Evolutionary conservation across 2,113 vertebrate genomes (phyloP).

Genomic region (Alethe diademata): DNA sequence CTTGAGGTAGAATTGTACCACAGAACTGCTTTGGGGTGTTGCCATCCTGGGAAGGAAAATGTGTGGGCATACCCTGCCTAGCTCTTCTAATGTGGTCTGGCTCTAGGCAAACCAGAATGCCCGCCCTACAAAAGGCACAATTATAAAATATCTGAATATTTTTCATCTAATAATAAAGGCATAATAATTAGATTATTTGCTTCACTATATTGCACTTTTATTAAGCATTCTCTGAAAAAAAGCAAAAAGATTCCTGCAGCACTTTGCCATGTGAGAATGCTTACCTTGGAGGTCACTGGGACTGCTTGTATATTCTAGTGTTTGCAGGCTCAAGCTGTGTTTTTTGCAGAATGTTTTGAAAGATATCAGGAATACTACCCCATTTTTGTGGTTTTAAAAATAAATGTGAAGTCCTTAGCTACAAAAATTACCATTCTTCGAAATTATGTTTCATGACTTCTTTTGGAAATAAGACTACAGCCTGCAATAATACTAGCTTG

Average conservation of each 20-base stretch:
- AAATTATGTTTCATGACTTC: neutral
- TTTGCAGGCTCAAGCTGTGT: neutral
- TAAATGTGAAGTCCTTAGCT: neutral
- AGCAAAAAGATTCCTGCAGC: neutral
- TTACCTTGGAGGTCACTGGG: slow-evolving; percentile 16
- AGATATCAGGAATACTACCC: neutral
- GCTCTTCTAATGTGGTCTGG: neutral
- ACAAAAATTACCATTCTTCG: neutral
- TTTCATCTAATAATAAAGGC: neutral
- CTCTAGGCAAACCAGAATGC: neutral
- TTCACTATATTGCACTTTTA: slow-evolving; percentile 41
- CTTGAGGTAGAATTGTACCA: neutral
- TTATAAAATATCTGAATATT: neutral
- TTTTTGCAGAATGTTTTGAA: slow-evolving; percentile 15
- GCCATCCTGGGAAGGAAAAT: neutral
- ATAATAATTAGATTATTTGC: neutral
- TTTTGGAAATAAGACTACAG: neutral
- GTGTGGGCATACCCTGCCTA: neutral
- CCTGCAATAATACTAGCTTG: neutral
- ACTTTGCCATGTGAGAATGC: neutral
- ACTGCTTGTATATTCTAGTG: slow-evolving; percentile 15
- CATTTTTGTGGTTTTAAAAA: neutral
- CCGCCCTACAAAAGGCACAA: slow-evolving; percentile 11
- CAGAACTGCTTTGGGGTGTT: neutral
- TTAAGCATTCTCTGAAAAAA: neutral